A percentile compares a stretch with the other conserved stretches of the same genome.
phyloP scores from a whole-genome alignment of 64 coral and sea anemone genomes.

The Acropora tenuis region DNA sequence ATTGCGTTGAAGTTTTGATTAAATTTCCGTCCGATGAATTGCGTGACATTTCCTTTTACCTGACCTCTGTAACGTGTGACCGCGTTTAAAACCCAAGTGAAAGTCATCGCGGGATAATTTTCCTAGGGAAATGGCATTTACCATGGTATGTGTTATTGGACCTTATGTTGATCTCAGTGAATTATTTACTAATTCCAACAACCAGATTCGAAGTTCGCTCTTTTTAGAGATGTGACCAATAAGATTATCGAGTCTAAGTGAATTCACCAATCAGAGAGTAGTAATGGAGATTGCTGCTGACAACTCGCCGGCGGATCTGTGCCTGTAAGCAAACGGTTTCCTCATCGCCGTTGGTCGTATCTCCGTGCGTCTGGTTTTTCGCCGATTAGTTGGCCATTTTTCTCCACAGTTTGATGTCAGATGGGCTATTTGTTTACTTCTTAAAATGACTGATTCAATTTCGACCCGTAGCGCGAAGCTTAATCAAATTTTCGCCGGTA shows the following conservation, averaged over 20 bases:
- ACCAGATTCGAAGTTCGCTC: constrained; percentile 38
- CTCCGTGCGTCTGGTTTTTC: neutral
- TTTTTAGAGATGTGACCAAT: constrained; percentile 1
- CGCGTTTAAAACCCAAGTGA: too few relatives aligned
- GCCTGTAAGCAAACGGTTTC: constrained; percentile 40
- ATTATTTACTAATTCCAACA: too few relatives aligned
- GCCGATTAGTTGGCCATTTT: neutral
- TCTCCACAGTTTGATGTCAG: constrained; percentile 17
- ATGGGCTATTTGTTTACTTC: constrained; percentile 22
- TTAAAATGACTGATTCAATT: constrained; percentile 83
- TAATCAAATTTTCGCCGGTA: constrained; percentile 86
- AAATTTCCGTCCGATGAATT: too few relatives aligned
- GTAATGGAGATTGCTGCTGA: neutral
- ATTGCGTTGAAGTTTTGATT: too few relatives aligned
- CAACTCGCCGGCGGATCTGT: neutral
- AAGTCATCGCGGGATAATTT: too few relatives aligned
- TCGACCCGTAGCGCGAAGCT: constrained; percentile 79
- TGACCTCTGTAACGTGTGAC: too few relatives aligned
- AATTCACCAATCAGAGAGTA: constrained; percentile 28
- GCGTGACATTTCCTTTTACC: too few relatives aligned
- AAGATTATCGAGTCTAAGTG: neutral
- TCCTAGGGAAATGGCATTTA: too few relatives aligned
- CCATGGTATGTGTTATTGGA: too few relatives aligned
- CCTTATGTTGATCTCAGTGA: too few relatives aligned
- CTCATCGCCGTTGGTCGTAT: neutral